A percentile compares a stretch with the other conserved stretches of the same genome.
Evolutionary conservation across 2,888 invertebrate genomes (phyloP).

Genomic region (Phaonia tiefii): DNA sequence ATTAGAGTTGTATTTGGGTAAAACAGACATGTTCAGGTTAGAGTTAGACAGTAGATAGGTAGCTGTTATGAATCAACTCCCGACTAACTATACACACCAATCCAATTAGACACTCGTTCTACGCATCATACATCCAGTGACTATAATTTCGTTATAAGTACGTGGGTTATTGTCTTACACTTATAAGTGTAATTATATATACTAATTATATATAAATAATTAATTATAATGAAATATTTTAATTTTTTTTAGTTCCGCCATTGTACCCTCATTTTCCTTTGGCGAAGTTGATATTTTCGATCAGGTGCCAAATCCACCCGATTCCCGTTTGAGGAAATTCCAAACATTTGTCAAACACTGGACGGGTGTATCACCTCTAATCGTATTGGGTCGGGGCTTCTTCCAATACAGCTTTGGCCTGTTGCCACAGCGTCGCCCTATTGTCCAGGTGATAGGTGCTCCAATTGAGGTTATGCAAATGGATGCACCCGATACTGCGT

Average conservation of each 20-base stretch:
- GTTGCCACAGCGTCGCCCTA: conserved; percentile 89
- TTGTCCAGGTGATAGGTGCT: conserved; percentile 93
- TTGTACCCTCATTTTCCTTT: conserved; percentile 95
- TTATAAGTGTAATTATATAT: too few species aligned
- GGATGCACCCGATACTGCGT: conserved; percentile 86
- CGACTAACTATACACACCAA: too few species aligned
- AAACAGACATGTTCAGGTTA: too few species aligned
- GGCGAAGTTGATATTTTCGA: conserved; percentile 93
- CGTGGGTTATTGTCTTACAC: too few species aligned
- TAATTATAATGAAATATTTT: background rate
- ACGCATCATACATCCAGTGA: too few species aligned
- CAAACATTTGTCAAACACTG: conserved; percentile 86
- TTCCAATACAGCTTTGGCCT: conserved; percentile 95
- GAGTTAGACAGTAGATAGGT: too few species aligned
- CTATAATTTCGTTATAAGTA: too few species aligned
- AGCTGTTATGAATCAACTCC: too few species aligned
- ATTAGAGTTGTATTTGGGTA: too few species aligned
- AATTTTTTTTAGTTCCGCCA: conserved; percentile 83
- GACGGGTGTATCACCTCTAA: conserved; percentile 88
- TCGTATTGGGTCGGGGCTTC: conserved; percentile 91
- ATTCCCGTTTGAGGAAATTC: conserved; percentile 83
- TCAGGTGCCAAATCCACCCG: conserved; percentile 87
- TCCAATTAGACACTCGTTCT: too few species aligned
- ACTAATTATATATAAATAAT: background rate
- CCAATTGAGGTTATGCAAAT: conserved; percentile 89